Evolutionary conservation across 2,113 vertebrate species (phyloP).

Genomic region (Myanophis thanlyinensis): DNA sequence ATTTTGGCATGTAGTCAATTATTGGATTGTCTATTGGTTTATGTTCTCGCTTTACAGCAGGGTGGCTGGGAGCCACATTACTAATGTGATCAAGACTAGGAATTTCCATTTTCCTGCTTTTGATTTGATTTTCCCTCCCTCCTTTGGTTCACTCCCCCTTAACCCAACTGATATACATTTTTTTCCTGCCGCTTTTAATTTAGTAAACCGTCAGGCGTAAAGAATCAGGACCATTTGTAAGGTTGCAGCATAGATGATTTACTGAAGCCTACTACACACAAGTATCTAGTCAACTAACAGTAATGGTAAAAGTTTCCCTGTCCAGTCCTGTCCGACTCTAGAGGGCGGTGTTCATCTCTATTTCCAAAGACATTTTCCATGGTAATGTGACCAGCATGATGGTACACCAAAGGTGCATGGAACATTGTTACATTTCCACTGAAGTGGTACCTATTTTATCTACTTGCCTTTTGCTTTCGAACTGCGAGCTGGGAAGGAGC

Average conservation of each 20-base stretch:
- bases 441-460: not conserved
- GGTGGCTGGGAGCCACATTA: not conserved
- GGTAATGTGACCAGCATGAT: not conserved
- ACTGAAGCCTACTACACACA: not conserved
- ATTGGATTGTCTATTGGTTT: not conserved
- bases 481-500: not conserved
- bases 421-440: not conserved
- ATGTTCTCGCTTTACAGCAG: not conserved
- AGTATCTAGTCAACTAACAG: not conserved
- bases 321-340: not conserved
- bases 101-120: not conserved
- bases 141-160: not conserved
- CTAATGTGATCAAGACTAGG: not conserved
- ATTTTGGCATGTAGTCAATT: not conserved
- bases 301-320: not conserved
- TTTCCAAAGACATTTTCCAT: not conserved
- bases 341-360: not conserved
- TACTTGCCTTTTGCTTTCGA: not conserved
- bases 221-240: not conserved
- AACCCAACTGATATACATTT: not conserved
- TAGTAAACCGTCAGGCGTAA: not conserved
- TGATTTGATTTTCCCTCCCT: not conserved
- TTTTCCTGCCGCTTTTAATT: not conserved
- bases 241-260: not conserved
- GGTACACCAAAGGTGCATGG: not conserved